These are phyloP conservation scores for Rhabdomys pumilio DNA, from an alignment of 2,797 vertebrate genomes.

Conservation along the genomic window DNA sequence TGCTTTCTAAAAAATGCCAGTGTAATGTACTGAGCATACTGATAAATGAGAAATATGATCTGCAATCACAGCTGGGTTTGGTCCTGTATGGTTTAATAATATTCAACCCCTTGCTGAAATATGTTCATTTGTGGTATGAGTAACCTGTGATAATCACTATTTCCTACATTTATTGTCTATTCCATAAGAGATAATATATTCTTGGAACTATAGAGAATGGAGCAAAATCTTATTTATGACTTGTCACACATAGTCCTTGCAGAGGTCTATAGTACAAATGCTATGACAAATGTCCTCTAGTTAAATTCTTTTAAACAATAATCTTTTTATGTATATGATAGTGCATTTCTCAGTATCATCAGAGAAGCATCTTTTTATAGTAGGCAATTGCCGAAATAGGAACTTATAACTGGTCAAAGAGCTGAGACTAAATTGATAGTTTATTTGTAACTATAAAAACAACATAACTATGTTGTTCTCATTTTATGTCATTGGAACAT, in stretches of 20 bases:
- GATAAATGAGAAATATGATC: background rate
- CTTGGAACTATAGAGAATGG: background rate
- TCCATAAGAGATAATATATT: background rate
- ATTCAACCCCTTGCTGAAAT: too few species aligned
- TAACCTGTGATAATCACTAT: too few species aligned
- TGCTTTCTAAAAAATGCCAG: background rate
- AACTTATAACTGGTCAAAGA: background rate
- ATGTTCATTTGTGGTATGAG: too few species aligned
- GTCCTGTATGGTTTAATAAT: too few species aligned
- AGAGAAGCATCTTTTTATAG: background rate
- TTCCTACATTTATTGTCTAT: too few species aligned
- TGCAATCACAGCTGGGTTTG: too few species aligned
- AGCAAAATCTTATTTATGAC: background rate
- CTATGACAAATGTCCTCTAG: background rate
- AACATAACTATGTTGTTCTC: background rate
- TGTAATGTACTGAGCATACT: background rate
- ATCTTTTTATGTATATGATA: background rate
- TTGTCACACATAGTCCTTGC: background rate
- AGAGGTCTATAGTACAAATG: background rate
- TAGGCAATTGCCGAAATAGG: background rate
- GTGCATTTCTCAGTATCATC: background rate
- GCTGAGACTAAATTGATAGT: background rate
- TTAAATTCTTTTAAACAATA: background rate
- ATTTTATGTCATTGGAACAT: background rate
- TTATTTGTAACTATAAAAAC: background rate